Conservation (phyloP, 2,888 invertebrate species). For the Augochlorella aurata region DNA sequence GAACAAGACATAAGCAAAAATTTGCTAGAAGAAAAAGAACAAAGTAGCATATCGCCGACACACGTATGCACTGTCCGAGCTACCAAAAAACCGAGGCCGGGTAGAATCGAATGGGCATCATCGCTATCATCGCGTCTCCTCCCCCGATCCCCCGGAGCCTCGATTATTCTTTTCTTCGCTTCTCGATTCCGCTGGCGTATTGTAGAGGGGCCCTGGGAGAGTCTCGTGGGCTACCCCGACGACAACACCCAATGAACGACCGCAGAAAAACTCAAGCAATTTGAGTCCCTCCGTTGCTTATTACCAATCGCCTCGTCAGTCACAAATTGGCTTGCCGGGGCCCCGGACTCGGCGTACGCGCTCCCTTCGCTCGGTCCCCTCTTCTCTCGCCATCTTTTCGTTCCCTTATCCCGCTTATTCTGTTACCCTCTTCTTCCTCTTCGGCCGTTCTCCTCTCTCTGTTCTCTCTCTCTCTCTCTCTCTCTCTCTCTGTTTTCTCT, state of each 20-base stretch:
- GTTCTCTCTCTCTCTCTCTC: too few relatives aligned
- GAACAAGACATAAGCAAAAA: too few relatives aligned
- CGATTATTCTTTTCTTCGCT: conserved; percentile 60
- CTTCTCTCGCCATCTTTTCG: background rate
- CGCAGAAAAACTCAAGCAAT: conserved; percentile 80
- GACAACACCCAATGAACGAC: conserved; percentile 79
- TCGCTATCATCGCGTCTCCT: conserved; percentile 40
- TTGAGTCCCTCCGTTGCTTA: conserved; percentile 79
- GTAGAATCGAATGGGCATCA: conserved; percentile 22
- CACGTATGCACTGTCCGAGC: background rate
- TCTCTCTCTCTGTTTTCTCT: too few relatives aligned
- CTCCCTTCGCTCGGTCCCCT: conserved; percentile 21
- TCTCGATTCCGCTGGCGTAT: conserved; percentile 42
- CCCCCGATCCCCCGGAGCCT: conserved; percentile 29
- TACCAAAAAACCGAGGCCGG: background rate
- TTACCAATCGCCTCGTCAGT: conserved; percentile 81
- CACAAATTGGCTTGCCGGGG: conserved; percentile 79
- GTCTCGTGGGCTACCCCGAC: conserved; percentile 69
- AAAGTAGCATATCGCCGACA: background rate
- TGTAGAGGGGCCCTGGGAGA: conserved; percentile 23
- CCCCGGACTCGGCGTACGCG: conserved; percentile 41
- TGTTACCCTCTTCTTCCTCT: background rate
- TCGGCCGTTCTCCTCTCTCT: background rate
- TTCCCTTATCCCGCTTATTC: conserved; percentile 6
- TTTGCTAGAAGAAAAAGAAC: background rate